Evolutionary conservation across 2,888 invertebrate genomes (phyloP), one percentile per base, ranked within the genome.

Genomic region (Idaea straminata): DNA sequence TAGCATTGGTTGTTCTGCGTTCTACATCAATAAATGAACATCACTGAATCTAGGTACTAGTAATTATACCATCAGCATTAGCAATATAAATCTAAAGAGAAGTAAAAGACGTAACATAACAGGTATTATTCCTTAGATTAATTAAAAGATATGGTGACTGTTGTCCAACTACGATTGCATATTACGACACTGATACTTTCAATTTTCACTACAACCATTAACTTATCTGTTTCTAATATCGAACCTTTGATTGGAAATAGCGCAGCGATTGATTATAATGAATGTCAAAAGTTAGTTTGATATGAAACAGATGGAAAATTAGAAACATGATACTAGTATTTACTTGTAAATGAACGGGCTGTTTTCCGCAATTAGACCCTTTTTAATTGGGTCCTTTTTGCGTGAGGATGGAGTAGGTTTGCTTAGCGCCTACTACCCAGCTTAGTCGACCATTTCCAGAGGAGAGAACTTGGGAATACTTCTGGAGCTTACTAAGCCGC

Each of bases 41-140:
- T 0, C 10, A 7, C 47, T 47, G 7, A 25, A 47, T 47, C 4
- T 47, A 13, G 47, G 47, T 47, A 47, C 47, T 47, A 47, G 47
- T 47, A 47, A 47, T 47, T 47, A 47, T 47, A 10, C 47, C 47
- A 47, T 47, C 47, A 47, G 47, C 10, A 13, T 47, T 10, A 25
- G 25, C 25, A 25, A 7, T 5, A 47, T 47, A 47, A 47, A 47
- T 47, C 47, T 13, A 47, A 47, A 47, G 47, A 47, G 10, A 47
- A 47, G 77, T 82, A 81, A 82, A 79, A 80, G 82, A 84, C 82
- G 81, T 81, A 84, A 86, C 85, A 80, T 79, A 79, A 77, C 81
- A 87, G 84, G 90, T 89, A 87, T 86, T 88, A 87, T 86, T 87
- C 84, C 84, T 80, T 67, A 89, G 91, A 91, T 92, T 90, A 92